phyloP scores from a whole-genome alignment of 1,140 invertebrate genomes.

The Sitobion miscanthi region DNA sequence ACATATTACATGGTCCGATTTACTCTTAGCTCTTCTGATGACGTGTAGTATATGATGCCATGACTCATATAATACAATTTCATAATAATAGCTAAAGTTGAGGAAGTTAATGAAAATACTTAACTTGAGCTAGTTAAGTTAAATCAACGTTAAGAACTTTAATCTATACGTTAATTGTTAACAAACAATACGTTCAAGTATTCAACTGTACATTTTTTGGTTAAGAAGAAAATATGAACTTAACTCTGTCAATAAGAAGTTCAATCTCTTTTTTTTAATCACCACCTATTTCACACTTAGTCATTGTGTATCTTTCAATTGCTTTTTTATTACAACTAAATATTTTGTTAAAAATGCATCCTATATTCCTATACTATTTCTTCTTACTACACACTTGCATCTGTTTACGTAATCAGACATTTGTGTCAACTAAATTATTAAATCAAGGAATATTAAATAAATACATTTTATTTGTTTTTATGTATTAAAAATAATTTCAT shows the following conservation, averaged over 20 bases:
- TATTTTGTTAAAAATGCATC: background rate
- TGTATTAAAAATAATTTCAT: background rate
- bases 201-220: too few relatives aligned
- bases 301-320: background rate
- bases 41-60: too few relatives aligned
- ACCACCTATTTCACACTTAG: background rate
- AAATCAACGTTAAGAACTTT: too few relatives aligned
- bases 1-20: background rate
- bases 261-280: too few relatives aligned
- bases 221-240: too few relatives aligned
- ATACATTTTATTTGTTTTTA: background rate
- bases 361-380: background rate
- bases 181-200: too few relatives aligned
- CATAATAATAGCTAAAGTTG: too few relatives aligned
- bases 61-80: too few relatives aligned
- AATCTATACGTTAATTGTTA: too few relatives aligned
- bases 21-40: background rate
- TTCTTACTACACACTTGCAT: background rate
- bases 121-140: too few relatives aligned
- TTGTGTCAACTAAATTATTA: background rate
- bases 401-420: background rate
- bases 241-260: too few relatives aligned
- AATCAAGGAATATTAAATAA: background rate
- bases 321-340: background rate
- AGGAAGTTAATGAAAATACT: too few relatives aligned